A percentile compares a stretch with the other conserved stretches of the same genome.
Conservation (phyloP, 2,888 invertebrate genomes). For the Herminia tarsipennalis region DNA sequence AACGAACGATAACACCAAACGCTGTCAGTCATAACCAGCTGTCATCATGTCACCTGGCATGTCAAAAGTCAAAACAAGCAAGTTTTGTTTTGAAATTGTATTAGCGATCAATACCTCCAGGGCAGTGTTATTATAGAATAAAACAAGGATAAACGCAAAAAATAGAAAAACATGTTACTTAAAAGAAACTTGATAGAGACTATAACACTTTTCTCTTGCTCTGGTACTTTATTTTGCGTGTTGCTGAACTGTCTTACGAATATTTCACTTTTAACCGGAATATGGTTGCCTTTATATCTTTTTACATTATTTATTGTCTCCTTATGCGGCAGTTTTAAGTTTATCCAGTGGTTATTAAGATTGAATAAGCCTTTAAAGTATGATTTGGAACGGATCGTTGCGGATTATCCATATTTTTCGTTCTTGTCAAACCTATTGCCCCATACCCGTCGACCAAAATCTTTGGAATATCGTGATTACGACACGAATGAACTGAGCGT, state of each 20-base stretch:
- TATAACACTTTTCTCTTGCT: slow-evolving; percentile 61
- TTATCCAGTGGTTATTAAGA: slow-evolving; percentile 81
- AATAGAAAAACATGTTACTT: slow-evolving; percentile 68
- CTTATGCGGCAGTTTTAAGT: slow-evolving; percentile 78
- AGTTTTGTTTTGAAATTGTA: no score
- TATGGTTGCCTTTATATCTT: slow-evolving; percentile 76
- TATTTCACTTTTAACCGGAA: slow-evolving; percentile 72
- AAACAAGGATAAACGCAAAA: no score
- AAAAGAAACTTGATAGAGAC: slow-evolving; percentile 72
- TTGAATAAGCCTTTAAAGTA: slow-evolving; percentile 82
- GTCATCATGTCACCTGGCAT: no score
- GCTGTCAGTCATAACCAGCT: no score
- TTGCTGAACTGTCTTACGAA: slow-evolving; percentile 69
- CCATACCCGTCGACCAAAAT: slow-evolving; percentile 33
- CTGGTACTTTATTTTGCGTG: slow-evolving; percentile 62
- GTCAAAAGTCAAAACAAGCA: no score
- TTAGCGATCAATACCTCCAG: no score
- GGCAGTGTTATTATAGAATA: no score
- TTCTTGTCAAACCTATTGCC: slow-evolving; percentile 56
- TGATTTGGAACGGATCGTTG: slow-evolving; percentile 61
- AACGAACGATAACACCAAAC: no score
- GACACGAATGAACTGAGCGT: slow-evolving; percentile 79
- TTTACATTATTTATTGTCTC: slow-evolving; percentile 71
- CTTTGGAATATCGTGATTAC: slow-evolving; percentile 63
- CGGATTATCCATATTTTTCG: slow-evolving; percentile 60